phyloP scores from a whole-genome alignment of 1,140 invertebrate species.

The Neodiprion lecontei region DNA sequence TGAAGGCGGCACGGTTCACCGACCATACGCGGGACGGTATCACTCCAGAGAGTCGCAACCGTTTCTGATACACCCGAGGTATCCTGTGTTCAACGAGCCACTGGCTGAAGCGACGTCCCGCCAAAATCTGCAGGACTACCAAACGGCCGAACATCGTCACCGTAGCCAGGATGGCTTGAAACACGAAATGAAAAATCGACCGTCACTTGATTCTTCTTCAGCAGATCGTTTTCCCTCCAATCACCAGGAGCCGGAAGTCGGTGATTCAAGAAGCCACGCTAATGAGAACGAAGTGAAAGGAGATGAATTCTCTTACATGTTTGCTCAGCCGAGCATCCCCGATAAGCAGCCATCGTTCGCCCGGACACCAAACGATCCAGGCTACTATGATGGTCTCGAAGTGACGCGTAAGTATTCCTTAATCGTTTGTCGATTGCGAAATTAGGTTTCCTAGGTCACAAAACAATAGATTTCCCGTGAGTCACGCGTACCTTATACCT shows the following conservation, averaged over 20 bases:
- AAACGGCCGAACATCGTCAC: slow-evolving; percentile 7
- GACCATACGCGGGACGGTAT: too few relatives aligned
- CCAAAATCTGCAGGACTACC: background rate
- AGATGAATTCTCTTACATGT: slow-evolving; percentile 51
- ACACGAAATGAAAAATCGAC: background rate
- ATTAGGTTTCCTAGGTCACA: background rate
- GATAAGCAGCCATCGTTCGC: slow-evolving; percentile 53
- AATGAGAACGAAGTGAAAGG: slow-evolving; percentile 12
- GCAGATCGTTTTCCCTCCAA: background rate
- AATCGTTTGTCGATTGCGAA: background rate
- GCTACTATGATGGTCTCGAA: slow-evolving; percentile 45
- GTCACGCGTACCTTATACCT: background rate
- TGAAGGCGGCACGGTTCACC: too few relatives aligned
- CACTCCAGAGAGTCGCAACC: too few relatives aligned
- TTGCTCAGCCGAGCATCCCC: slow-evolving; percentile 38
- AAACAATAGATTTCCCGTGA: background rate
- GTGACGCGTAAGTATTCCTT: slow-evolving; percentile 20
- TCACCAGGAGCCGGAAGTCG: background rate
- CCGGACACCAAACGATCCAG: slow-evolving; percentile 53
- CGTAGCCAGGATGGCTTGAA: background rate
- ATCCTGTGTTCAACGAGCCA: too few relatives aligned
- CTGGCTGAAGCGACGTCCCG: too few relatives aligned
- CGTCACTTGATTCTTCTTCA: background rate
- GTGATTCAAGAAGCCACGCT: background rate
- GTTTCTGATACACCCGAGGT: too few relatives aligned